phyloP scores from a whole-genome alignment of 2,888 invertebrate species.

The Ennomos quercinarius region DNA sequence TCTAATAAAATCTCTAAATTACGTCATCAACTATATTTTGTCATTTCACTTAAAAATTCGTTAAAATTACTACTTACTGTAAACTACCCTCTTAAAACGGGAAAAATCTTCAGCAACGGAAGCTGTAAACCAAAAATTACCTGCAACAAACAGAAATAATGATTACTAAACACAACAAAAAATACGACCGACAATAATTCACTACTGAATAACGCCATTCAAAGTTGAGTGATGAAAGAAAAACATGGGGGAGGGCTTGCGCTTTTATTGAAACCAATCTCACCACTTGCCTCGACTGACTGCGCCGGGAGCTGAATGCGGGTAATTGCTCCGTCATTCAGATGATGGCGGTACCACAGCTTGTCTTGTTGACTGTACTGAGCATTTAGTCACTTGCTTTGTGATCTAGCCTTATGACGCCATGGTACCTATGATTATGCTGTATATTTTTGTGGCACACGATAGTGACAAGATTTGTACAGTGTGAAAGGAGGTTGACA shows the following conservation, averaged over 20 bases:
- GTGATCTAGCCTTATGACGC: slow-evolving; percentile 66
- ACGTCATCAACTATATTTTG: too few relatives aligned
- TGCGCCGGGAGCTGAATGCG: slow-evolving; percentile 76
- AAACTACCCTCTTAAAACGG: background rate
- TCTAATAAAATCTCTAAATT: too few relatives aligned
- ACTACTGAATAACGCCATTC: slow-evolving; percentile 75
- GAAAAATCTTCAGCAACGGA: slow-evolving; percentile 2
- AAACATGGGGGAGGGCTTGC: slow-evolving; percentile 81
- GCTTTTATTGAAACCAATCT: slow-evolving; percentile 85
- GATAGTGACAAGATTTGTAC: slow-evolving; percentile 55
- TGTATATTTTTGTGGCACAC: slow-evolving; percentile 59
- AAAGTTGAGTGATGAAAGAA: slow-evolving; percentile 80
- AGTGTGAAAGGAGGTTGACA: too few relatives aligned
- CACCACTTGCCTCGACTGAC: slow-evolving; percentile 79
- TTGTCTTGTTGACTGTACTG: slow-evolving; percentile 79
- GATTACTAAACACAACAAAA: slow-evolving; percentile 27
- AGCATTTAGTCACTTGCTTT: slow-evolving; percentile 64
- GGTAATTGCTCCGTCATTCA: slow-evolving; percentile 84
- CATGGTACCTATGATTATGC: slow-evolving; percentile 68
- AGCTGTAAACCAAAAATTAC: slow-evolving; percentile 48
- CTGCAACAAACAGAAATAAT: slow-evolving; percentile 57
- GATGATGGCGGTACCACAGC: slow-evolving; percentile 73
- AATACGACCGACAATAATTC: slow-evolving; percentile 26
- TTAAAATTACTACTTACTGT: too few relatives aligned
- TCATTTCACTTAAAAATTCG: too few relatives aligned